A percentile compares a stretch with the other conserved stretches of the same genome.
Conservation (phyloP, 2,797 vertebrate species). For the Poeciliopsis gracilis region DNA sequence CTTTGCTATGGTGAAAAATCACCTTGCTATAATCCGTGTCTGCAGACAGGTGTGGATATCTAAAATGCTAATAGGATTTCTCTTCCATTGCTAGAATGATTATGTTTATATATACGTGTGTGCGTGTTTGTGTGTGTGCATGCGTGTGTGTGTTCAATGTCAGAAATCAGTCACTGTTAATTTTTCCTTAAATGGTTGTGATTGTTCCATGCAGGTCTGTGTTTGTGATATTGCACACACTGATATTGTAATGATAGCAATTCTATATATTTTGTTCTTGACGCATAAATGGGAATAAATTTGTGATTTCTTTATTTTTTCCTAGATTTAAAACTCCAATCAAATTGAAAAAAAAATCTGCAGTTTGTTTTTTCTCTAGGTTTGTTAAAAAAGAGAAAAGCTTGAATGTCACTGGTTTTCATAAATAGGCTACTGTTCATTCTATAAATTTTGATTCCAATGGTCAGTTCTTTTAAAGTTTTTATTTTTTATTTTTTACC, state of each 20-base stretch:
- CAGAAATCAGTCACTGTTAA: not conserved
- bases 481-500: conserved; percentile 1
- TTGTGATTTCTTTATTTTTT: not conserved
- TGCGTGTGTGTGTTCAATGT: rapidly evolving
- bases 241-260: not conserved
- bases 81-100: conserved; percentile 75
- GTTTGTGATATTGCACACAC: not conserved
- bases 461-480: conserved; percentile 10
- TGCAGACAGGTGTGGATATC: conserved; percentile 82
- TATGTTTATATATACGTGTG: conserved; percentile 29
- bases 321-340: not conserved
- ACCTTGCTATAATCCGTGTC: conserved; percentile 82
- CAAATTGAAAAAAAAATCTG: not conserved
- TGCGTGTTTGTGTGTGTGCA: rapidly evolving
- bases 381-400: not conserved
- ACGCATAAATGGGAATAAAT: not conserved
- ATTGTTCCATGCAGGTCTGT: not conserved
- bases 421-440: not conserved
- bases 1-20: conserved; percentile 83
- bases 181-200: not conserved
- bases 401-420: not conserved
- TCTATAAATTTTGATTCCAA: conserved; percentile 10
- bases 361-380: not conserved
- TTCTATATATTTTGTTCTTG: not conserved
- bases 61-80: conserved; percentile 77